Evolutionary conservation across 2,113 vertebrate genomes (phyloP).

Genomic region (Etheostoma cragini): DNA sequence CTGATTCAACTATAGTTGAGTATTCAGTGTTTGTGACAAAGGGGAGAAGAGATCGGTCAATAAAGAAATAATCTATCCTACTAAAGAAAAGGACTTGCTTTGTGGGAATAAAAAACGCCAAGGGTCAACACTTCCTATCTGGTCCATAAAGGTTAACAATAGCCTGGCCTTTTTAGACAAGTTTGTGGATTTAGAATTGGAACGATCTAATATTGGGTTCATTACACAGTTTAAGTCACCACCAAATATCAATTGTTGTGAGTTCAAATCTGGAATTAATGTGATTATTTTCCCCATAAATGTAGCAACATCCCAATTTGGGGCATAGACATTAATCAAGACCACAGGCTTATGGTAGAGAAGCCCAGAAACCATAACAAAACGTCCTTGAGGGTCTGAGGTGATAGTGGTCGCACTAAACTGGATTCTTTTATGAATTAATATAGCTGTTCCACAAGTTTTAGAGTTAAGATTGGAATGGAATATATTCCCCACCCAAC

Average conservation of each 20-base stretch:
- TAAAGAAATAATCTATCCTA: background rate
- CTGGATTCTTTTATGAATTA: conserved; percentile 5
- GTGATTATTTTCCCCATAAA: background rate
- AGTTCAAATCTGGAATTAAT: conserved; percentile 14
- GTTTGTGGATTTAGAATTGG: background rate
- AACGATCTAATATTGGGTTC: background rate
- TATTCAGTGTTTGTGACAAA: background rate
- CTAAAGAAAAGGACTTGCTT: background rate
- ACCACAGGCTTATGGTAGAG: background rate
- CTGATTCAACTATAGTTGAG: background rate
- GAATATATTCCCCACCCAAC: background rate
- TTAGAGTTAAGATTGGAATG: background rate
- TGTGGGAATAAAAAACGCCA: background rate
- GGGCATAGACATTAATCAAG: background rate
- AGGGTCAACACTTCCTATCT: too few species aligned
- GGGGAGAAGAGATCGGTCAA: background rate
- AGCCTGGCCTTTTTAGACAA: too few species aligned
- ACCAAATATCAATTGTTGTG: background rate
- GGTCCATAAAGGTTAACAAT: too few species aligned
- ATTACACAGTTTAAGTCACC: background rate
- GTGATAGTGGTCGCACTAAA: background rate
- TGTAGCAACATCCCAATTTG: conserved; percentile 16
- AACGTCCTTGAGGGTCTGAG: background rate
- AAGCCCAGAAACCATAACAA: background rate
- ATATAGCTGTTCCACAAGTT: background rate